These are phyloP conservation scores for Aethes cnicana DNA, from an alignment of 2,888 invertebrate genomes.

Conservation along the genomic window DNA sequence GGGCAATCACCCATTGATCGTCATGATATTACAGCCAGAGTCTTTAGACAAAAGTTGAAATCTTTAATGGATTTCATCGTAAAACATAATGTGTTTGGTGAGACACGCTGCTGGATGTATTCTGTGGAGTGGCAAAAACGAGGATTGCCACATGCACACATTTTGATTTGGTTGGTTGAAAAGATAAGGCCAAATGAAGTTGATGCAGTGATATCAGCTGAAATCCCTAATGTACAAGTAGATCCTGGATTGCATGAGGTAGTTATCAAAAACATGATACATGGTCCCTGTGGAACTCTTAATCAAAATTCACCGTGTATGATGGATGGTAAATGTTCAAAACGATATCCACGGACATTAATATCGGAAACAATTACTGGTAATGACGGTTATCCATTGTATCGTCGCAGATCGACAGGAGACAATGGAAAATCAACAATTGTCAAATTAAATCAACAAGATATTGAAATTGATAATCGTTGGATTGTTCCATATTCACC, in stretches of 20 bases:
- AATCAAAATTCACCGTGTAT: constrained; percentile 6
- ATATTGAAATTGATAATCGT: not conserved
- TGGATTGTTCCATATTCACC: constrained; percentile 11
- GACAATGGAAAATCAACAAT: not conserved
- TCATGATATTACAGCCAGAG: constrained; percentile 42
- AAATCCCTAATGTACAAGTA: constrained; percentile 32
- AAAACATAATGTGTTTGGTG: constrained; percentile 36
- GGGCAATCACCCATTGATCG: constrained; percentile 38
- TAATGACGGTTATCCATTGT: constrained; percentile 1
- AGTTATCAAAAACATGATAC: constrained; percentile 35
- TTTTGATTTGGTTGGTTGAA: not conserved
- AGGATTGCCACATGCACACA: no score
- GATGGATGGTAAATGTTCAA: not conserved
- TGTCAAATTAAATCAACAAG: not conserved
- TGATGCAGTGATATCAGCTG: not conserved
- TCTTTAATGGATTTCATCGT: constrained; percentile 35
- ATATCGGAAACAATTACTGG: not conserved
- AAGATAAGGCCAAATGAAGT: not conserved
- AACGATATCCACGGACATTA: not conserved
- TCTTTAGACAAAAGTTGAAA: constrained; percentile 36
- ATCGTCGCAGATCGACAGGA: not conserved
- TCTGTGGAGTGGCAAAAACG: constrained; percentile 34
- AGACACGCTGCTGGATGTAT: constrained; percentile 37
- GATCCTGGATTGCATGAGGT: constrained; percentile 33
- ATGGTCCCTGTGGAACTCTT: constrained; percentile 35